Evolutionary conservation across 1,140 invertebrate species (phyloP).

Genomic region (Ptiloglossa arizonensis): DNA sequence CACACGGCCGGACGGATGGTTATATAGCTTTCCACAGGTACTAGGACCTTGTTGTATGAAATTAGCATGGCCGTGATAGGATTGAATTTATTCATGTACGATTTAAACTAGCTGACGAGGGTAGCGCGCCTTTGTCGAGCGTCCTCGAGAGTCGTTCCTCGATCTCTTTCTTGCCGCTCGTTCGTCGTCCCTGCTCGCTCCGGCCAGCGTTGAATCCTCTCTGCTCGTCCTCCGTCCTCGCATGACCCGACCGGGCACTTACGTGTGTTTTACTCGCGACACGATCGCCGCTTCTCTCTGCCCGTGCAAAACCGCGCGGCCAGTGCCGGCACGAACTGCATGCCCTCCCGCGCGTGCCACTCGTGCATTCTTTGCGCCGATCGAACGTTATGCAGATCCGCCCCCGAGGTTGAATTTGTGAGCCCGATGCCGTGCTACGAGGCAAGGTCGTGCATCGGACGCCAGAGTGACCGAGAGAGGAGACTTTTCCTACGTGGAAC

Average conservation of each 20-base stretch:
- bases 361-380: slow-evolving; percentile 50
- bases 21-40: slow-evolving; percentile 58
- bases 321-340: slow-evolving; percentile 45
- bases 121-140: slow-evolving; percentile 59
- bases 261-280: slow-evolving; percentile 38
- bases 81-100: slow-evolving; percentile 76
- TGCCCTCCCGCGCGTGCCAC: slow-evolving; percentile 47
- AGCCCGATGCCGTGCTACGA: slow-evolving; percentile 26
- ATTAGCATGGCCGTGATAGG: slow-evolving; percentile 73
- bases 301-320: slow-evolving; percentile 37
- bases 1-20: slow-evolving; percentile 37
- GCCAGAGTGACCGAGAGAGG: slow-evolving; percentile 17
- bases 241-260: not conserved
- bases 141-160: slow-evolving; percentile 33
- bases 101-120: slow-evolving; percentile 70
- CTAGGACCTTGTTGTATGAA: slow-evolving; percentile 65
- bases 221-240: not conserved
- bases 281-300: slow-evolving; percentile 35
- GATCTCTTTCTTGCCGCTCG: not conserved
- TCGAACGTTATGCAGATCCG: slow-evolving; percentile 48
- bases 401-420: slow-evolving; percentile 40
- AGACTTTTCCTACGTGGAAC: not conserved
- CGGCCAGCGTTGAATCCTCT: not conserved
- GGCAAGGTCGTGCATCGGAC: slow-evolving; percentile 40
- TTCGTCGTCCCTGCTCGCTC: not conserved